Conservation (phyloP, 2,888 invertebrate species). For the Eupeodes luniger region DNA sequence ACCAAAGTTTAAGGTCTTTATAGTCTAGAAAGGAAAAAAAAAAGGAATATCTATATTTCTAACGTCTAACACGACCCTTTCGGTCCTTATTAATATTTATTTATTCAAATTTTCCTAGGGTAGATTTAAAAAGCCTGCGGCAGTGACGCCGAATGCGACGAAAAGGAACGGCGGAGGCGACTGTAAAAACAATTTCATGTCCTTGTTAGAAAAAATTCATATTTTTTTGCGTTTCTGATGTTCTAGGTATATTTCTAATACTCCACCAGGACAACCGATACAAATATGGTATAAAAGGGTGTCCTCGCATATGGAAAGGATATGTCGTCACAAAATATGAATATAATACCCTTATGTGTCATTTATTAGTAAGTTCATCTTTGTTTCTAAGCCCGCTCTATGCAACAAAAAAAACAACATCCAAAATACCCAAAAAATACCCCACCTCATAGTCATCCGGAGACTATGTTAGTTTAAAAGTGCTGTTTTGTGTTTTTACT, state of each 20-base stretch:
- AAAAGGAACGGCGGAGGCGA: background rate
- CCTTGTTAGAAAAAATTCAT: constrained; percentile 70
- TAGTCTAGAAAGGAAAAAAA: background rate
- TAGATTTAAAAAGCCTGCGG: constrained; percentile 71
- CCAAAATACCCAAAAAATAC: background rate
- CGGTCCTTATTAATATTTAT: constrained; percentile 74
- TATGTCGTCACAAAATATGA: constrained; percentile 69
- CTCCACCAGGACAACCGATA: background rate
- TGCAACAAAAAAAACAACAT: no score
- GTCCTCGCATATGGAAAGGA: constrained; percentile 29
- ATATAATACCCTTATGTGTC: constrained; percentile 74
- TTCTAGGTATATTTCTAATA: background rate
- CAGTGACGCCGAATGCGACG: background rate
- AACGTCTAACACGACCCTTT: constrained; percentile 62
- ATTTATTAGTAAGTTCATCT: constrained; percentile 71
- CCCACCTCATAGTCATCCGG: constrained; percentile 21
- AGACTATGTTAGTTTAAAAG: constrained; percentile 30
- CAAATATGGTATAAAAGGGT: constrained; percentile 22
- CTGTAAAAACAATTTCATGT: constrained; percentile 72
- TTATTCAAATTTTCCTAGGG: constrained; percentile 74
- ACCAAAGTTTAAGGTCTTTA: constrained; percentile 63
- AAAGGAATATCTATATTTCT: no score
- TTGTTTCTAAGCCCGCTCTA: constrained; percentile 26
- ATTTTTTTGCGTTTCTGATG: constrained; percentile 35
- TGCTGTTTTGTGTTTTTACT: constrained; percentile 50